These are phyloP conservation scores for Cacatua alba DNA, from an alignment of 2,113 vertebrate species.

Conservation along the genomic window DNA sequence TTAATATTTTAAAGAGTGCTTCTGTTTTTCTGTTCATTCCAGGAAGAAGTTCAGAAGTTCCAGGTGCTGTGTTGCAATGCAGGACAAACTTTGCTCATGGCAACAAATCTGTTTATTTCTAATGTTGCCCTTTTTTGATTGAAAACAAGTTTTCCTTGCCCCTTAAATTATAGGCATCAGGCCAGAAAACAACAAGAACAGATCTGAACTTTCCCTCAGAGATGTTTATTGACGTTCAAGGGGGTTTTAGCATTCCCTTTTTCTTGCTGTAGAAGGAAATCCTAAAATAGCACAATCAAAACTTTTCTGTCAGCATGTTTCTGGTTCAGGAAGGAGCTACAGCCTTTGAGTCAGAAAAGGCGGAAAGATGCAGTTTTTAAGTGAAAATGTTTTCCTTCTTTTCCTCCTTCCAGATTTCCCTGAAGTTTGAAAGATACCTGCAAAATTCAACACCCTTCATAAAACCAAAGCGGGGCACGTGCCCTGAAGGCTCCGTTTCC, in stretches of 20 bases:
- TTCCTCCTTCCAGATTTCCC: neutral
- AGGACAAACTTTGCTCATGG: neutral
- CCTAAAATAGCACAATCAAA: conserved; percentile 37
- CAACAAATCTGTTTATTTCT: neutral
- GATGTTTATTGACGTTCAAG: conserved; percentile 8
- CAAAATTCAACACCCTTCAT: neutral
- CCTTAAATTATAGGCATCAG: neutral
- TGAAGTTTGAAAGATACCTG: neutral
- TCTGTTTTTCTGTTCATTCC: neutral
- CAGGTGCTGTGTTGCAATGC: neutral
- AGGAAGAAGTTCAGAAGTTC: neutral
- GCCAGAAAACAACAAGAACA: neutral
- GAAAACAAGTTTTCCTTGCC: neutral
- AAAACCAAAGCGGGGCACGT: neutral
- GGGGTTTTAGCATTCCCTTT: neutral
- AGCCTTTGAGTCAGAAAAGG: neutral
- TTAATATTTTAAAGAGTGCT: neutral
- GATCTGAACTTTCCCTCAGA: conserved; percentile 23
- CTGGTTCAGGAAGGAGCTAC: neutral
- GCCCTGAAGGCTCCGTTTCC: neutral
- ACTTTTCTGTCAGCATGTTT: conserved; percentile 45
- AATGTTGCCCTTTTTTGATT: neutral
- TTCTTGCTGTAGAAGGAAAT: conserved; percentile 51
- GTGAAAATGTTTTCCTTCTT: neutral
- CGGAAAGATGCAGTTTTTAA: neutral